phyloP scores from a whole-genome alignment of 2,888 invertebrate genomes.

The Drosophila infuscata region DNA sequence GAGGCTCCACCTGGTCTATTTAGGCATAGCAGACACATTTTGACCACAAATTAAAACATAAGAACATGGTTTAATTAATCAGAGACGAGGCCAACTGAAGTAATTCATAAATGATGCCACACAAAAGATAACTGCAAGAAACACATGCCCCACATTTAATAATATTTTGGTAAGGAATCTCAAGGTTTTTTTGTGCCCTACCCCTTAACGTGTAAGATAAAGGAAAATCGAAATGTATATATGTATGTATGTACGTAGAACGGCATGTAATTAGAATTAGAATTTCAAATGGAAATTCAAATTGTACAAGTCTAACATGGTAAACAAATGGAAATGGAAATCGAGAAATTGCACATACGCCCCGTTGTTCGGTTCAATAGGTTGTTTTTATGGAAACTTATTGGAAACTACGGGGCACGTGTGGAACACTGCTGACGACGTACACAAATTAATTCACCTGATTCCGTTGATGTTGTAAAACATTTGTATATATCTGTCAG shows the following conservation, averaged over 20 bases:
- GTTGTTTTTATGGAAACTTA: constrained; percentile 21
- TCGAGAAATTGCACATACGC: constrained; percentile 41
- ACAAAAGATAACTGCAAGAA: neutral
- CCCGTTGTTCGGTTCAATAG: constrained; percentile 14
- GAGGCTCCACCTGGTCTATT: constrained; percentile 42
- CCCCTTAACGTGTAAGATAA: constrained; percentile 10
- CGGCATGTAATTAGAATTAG: constrained; percentile 37
- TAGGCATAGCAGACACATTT: neutral
- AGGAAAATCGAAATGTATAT: neutral
- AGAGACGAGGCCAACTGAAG: constrained; percentile 8
- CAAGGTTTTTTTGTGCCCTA: constrained; percentile 28
- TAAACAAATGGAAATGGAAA: constrained; percentile 52
- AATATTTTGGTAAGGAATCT: constrained; percentile 11
- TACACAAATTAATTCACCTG: constrained; percentile 43
- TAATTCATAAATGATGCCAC: neutral
- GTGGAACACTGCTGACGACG: constrained; percentile 29
- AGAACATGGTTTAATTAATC: neutral
- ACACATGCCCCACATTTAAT: constrained; percentile 21
- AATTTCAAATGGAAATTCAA: constrained; percentile 51
- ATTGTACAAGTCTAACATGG: constrained; percentile 34
- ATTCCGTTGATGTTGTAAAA: constrained; percentile 27
- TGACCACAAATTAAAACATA: neutral
- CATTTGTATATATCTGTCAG: constrained; percentile 35
- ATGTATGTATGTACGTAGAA: constrained; percentile 4
- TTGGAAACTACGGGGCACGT: constrained; percentile 42